These are phyloP conservation scores for Rostratula benghalensis DNA, from an alignment of 2,113 vertebrate species.

Conservation along the genomic window DNA sequence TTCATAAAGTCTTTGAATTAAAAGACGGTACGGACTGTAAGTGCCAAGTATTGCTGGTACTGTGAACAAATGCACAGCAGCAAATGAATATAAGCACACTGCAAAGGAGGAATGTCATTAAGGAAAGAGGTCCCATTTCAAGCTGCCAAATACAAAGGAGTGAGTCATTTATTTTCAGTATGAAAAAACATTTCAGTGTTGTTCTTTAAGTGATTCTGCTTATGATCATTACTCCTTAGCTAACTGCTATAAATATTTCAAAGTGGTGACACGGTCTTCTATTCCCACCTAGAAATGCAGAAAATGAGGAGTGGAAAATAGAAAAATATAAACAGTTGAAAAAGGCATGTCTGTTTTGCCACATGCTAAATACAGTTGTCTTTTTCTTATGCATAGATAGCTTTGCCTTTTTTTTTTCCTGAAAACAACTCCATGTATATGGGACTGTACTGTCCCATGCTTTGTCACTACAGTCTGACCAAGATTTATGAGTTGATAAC, in stretches of 20 bases:
- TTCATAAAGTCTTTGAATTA: constrained; percentile 27
- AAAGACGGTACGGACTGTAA: neutral
- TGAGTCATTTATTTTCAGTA: constrained; percentile 67
- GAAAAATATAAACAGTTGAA: constrained; percentile 38
- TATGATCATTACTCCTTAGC: constrained; percentile 55
- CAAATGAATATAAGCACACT: constrained; percentile 19
- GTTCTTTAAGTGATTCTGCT: constrained; percentile 60
- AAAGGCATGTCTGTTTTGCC: constrained; percentile 31
- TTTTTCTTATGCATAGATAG: neutral
- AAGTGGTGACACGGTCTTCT: constrained; percentile 4
- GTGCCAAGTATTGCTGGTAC: constrained; percentile 43
- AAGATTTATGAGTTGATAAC: constrained; percentile 77
- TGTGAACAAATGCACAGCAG: constrained; percentile 44
- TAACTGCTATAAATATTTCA: constrained; percentile 51
- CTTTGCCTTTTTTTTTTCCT: neutral
- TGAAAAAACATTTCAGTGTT: constrained; percentile 61
- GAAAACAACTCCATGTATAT: neutral
- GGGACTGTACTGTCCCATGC: constrained; percentile 42
- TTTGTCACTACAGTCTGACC: constrained; percentile 59
- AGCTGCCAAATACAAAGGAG: constrained; percentile 63
- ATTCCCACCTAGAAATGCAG: constrained; percentile 12
- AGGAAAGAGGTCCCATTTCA: constrained; percentile 64
- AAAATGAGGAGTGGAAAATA: constrained; percentile 4
- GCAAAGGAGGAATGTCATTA: constrained; percentile 64
- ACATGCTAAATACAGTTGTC: neutral